phyloP scores from a whole-genome alignment of 1,140 invertebrate genomes.

The Aphelenchoides besseyi region DNA sequence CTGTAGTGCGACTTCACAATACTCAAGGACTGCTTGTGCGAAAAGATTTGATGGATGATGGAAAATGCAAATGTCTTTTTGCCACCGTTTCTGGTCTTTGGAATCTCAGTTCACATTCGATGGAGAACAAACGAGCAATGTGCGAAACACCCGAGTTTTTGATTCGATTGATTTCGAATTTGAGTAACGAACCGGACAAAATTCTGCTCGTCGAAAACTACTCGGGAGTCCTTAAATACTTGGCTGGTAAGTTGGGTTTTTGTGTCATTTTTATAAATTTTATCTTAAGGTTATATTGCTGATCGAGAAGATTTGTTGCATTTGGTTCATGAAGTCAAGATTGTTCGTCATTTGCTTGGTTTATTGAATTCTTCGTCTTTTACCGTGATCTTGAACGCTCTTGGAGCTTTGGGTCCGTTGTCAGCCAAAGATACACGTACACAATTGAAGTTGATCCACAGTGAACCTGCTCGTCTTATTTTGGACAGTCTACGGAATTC shows the following conservation, averaged over 20 bases:
- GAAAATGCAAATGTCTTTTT: slow-evolving; percentile 36
- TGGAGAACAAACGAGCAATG: slow-evolving; percentile 45
- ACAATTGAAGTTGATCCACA: slow-evolving; percentile 29
- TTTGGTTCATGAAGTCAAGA: slow-evolving; percentile 38
- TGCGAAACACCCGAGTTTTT: slow-evolving; percentile 39
- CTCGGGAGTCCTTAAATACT: slow-evolving; percentile 45
- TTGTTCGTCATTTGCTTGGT: slow-evolving; percentile 29
- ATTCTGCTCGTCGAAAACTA: slow-evolving; percentile 40
- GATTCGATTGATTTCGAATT: slow-evolving; percentile 24
- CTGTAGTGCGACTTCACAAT: slow-evolving; percentile 28
- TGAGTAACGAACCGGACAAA: slow-evolving; percentile 28
- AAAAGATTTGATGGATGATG: slow-evolving; percentile 23
- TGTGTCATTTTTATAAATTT: background rate
- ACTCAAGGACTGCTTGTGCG: slow-evolving; percentile 6
- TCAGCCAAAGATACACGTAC: slow-evolving; percentile 20
- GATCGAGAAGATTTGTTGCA: slow-evolving; percentile 24
- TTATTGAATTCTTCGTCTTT: slow-evolving; percentile 41
- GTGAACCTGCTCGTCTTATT: slow-evolving; percentile 26
- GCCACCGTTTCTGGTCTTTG: slow-evolving; percentile 44
- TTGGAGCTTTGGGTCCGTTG: slow-evolving; percentile 32
- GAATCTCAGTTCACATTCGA: slow-evolving; percentile 43
- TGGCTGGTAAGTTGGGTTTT: slow-evolving; percentile 40
- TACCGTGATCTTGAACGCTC: slow-evolving; percentile 39
- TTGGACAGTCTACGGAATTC: slow-evolving; percentile 38
- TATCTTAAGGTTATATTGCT: slow-evolving; percentile 32